Conservation (phyloP, 2,888 invertebrate genomes). For the Ectropis crepuscularia region DNA sequence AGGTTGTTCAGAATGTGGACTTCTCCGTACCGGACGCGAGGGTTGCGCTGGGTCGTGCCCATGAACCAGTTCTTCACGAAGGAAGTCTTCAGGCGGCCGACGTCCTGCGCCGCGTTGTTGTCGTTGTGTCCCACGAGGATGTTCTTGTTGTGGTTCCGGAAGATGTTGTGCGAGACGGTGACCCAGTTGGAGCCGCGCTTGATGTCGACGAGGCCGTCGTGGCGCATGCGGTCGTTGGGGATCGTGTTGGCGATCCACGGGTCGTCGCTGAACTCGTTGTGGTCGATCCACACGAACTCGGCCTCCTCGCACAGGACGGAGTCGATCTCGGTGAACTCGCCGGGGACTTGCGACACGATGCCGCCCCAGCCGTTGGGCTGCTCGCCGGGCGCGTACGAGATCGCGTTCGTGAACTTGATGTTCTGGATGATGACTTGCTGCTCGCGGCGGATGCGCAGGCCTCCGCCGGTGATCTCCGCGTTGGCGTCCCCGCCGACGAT, state of each 20-base stretch:
- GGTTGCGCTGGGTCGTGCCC: slow-evolving; percentile 36
- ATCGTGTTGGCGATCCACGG: slow-evolving; percentile 30
- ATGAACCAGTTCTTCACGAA: slow-evolving; percentile 32
- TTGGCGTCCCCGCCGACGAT: slow-evolving; percentile 32
- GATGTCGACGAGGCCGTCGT: slow-evolving; percentile 38
- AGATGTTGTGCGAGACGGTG: slow-evolving; percentile 38
- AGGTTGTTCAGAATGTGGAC: slow-evolving; percentile 39
- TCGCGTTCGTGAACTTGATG: slow-evolving; percentile 34
- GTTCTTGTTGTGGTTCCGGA: slow-evolving; percentile 39
- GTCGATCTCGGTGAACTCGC: slow-evolving; percentile 35
- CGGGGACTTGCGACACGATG: slow-evolving; percentile 7
- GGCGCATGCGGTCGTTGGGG: slow-evolving; percentile 28
- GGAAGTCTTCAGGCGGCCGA: slow-evolving; percentile 27
- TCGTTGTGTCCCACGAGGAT: slow-evolving; percentile 34
- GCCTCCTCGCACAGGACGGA: slow-evolving; percentile 18
- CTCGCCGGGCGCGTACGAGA: slow-evolving; percentile 35
- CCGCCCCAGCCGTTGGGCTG: slow-evolving; percentile 31
- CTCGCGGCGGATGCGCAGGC: slow-evolving; percentile 23
- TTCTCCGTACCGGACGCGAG: slow-evolving; percentile 32
- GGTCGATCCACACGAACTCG: slow-evolving; percentile 35
- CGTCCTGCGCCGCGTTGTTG: slow-evolving; percentile 30
- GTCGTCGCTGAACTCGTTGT: slow-evolving; percentile 37
- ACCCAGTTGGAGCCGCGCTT: slow-evolving; percentile 35
- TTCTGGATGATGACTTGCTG: slow-evolving; percentile 36
- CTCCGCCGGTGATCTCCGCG: slow-evolving; percentile 35